Evolutionary conservation across 1,140 invertebrate genomes (phyloP).

Genomic region (Alviniconcha marisindica): DNA sequence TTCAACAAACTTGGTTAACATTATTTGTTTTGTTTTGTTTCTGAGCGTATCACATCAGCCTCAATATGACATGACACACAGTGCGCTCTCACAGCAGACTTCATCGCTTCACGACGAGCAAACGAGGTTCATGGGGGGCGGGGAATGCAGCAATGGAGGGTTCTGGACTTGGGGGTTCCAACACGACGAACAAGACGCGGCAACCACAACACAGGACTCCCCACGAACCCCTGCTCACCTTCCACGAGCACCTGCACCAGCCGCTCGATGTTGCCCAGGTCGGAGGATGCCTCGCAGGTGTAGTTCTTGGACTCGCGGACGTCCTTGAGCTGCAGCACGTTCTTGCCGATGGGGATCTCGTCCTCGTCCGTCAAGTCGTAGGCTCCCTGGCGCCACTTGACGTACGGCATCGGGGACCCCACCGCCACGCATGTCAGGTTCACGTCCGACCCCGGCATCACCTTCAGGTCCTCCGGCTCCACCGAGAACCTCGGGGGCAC

Average conservation of each 20-base stretch:
- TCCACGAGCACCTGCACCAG: constrained; percentile 94
- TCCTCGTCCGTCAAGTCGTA: constrained; percentile 87
- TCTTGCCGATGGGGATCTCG: constrained; percentile 79
- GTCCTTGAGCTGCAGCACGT: constrained; percentile 90
- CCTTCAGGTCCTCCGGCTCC: constrained; percentile 90
- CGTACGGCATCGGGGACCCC: constrained; percentile 97
- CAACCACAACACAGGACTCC: not conserved
- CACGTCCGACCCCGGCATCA: constrained; percentile 91
- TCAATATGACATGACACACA: too few species aligned
- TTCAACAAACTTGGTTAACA: too few species aligned
- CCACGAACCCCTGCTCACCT: constrained; percentile 82
- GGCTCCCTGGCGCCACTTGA: constrained; percentile 94
- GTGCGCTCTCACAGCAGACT: constrained; percentile 6
- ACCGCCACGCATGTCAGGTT: constrained; percentile 97
- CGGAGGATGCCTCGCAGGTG: constrained; percentile 96
- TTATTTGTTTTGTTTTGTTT: too few species aligned
- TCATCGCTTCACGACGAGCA: not conserved
- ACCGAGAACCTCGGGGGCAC: constrained; percentile 96
- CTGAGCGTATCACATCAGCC: too few species aligned
- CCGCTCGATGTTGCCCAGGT: constrained; percentile 92
- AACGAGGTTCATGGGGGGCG: not conserved
- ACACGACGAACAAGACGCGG: too few species aligned
- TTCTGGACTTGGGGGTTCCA: too few species aligned
- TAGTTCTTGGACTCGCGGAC: constrained; percentile 96
- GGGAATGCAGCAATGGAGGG: not conserved